Evolutionary conservation across 2,797 vertebrate genomes (phyloP), one percentile per base, ranked within the genome.

Genomic region (Limnodromus scolopaceus): DNA sequence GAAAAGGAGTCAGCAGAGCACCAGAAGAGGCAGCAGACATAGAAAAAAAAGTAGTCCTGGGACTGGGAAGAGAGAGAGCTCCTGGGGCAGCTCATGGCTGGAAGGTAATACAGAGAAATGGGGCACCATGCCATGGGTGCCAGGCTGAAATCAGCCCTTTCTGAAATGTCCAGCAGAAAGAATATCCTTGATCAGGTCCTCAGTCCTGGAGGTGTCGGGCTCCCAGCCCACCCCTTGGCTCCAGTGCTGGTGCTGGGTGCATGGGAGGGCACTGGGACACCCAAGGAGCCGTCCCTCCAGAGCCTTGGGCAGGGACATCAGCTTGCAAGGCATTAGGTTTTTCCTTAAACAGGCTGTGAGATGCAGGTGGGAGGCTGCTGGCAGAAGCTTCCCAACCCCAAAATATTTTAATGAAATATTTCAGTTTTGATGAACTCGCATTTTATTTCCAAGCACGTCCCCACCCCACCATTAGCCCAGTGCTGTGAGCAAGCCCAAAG

Each of bases 171-270:
- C 51, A 65, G 34, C 20, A 34, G 39, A 61, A 58, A 30, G 25
- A 64, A 54, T 1, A 13, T 5, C 9, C 41, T 17, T 13, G 36
- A 38, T 13, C 8, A 53, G 46, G 13, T 11, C 18, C 1, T 3
- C 4, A 3, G 13, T 17, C 10, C 9, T 1, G 0, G 36, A 36
- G 34, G 16, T 25, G 20, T 1, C 1, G 2, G 34, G 54, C 3
- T 69, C 25, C 63, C 88, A 49, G 13, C 9, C 9, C 11, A 1
- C 8, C 28, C 64, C 61, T 27, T 25, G 22, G 30, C 13, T 66
- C 70, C 1, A 0, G 7, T 9, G 32, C 17, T 2, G 17, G 54
- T 36, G 54, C 32, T 53, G 64, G 8, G 28, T 49, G 64, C 7
- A 0, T 1, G 2, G 23, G 24, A 63, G 34, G 51, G 51, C 13